Conservation (phyloP, 2,888 invertebrate genomes). For the Oligia strigilis region DNA sequence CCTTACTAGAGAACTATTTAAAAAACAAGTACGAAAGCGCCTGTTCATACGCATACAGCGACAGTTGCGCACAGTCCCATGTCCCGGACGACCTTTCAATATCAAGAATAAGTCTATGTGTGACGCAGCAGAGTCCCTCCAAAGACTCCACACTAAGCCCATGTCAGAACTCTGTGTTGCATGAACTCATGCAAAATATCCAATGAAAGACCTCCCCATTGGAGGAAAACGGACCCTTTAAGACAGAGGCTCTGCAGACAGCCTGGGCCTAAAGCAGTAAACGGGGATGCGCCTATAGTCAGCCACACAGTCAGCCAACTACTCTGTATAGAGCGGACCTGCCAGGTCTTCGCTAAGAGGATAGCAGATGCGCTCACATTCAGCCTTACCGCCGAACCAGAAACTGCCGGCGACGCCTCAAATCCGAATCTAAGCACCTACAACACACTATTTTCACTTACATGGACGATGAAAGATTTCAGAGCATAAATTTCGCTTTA, state of each 20-base stretch:
- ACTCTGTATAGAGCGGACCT: conserved; percentile 86
- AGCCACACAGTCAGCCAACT: conserved; percentile 85
- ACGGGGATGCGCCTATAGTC: conserved; percentile 77
- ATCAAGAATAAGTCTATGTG: conserved; percentile 79
- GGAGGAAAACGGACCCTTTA: conserved; percentile 82
- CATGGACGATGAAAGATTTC: conserved; percentile 92
- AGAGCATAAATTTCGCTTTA: conserved; percentile 91
- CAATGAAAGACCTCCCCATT: conserved; percentile 80
- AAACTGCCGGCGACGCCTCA: conserved; percentile 91
- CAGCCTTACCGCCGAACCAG: conserved; percentile 89
- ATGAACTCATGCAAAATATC: conserved; percentile 90
- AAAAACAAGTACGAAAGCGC: conserved; percentile 88
- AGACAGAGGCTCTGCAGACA: conserved; percentile 82
- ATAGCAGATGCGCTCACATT: conserved; percentile 92
- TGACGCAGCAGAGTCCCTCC: conserved; percentile 70
- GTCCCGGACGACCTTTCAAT: conserved; percentile 79
- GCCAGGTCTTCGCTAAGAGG: conserved; percentile 93
- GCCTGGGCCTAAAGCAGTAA: conserved; percentile 74
- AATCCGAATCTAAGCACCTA: conserved; percentile 92
- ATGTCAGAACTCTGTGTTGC: conserved; percentile 91
- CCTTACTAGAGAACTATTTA: conserved; percentile 94
- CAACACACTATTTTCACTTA: conserved; percentile 93
- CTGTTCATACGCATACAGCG: conserved; percentile 82
- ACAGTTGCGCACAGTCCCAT: conserved; percentile 78
- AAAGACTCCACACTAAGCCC: conserved; percentile 82